These are phyloP conservation scores for Pterocles orientalis DNA, from an alignment of 2,113 vertebrate genomes.

Conservation along the genomic window DNA sequence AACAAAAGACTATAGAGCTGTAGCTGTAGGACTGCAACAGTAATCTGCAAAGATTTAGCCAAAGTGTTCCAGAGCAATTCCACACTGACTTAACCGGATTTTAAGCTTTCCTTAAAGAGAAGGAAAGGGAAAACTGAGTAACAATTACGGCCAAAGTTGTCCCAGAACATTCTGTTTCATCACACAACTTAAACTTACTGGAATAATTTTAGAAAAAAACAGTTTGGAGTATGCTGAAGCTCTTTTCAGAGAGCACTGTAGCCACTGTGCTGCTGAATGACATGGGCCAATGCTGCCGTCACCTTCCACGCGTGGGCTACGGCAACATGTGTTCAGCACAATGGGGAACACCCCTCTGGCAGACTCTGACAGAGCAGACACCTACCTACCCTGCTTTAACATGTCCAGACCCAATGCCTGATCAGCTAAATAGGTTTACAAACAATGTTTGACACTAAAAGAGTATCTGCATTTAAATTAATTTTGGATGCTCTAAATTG, in stretches of 20 bases:
- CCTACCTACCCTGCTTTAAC: background rate
- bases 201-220: background rate
- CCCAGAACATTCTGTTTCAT: background rate
- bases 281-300: fast-evolving
- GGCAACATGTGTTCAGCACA: fast-evolving
- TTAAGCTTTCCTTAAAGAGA: background rate
- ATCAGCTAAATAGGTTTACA: background rate
- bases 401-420: background rate
- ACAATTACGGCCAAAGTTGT: background rate
- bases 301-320: fast-evolving
- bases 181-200: background rate
- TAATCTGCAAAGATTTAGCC: background rate
- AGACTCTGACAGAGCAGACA: background rate
- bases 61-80: background rate
- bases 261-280: background rate
- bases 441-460: background rate
- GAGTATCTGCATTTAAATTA: background rate
- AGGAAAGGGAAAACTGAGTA: background rate
- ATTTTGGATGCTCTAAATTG: background rate
- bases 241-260: background rate
- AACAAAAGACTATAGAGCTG: background rate
- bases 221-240: background rate
- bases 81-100: background rate
- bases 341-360: background rate
- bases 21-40: background rate